Percentiles rank a stretch among this genome's conserved stretches.
Evolutionary conservation across 1,140 invertebrate genomes (phyloP).

Genomic region (Manduca sexta): DNA sequence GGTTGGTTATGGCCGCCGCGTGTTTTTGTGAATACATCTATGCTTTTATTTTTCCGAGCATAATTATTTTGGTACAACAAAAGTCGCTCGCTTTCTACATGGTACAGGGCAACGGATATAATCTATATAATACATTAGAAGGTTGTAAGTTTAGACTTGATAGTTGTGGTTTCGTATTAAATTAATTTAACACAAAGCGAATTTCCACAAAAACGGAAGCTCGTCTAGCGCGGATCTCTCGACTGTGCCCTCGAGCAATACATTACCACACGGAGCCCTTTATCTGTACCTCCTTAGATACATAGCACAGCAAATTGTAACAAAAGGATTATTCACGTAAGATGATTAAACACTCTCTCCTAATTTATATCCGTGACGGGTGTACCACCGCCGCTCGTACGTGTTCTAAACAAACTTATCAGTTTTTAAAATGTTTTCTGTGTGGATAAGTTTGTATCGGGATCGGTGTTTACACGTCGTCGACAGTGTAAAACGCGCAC

Average conservation of each 20-base stretch:
- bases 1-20: constrained; percentile 12
- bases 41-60: background rate
- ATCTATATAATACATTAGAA: background rate
- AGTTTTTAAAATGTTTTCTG: constrained; percentile 37
- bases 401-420: constrained; percentile 29
- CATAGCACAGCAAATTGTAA: constrained; percentile 32
- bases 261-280: constrained; percentile 23
- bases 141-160: background rate
- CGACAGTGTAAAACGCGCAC: constrained; percentile 8
- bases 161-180: constrained; percentile 1
- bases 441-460: constrained; percentile 30
- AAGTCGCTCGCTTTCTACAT: too few species aligned
- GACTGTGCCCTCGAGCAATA: constrained; percentile 20
- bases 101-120: background rate
- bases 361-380: constrained; percentile 35
- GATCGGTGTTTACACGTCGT: constrained; percentile 28
- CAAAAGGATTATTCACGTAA: constrained; percentile 40
- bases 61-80: constrained; percentile 2
- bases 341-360: constrained; percentile 31
- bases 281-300: constrained; percentile 23
- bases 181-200: background rate
- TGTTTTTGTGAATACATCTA: constrained; percentile 4
- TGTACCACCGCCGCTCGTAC: constrained; percentile 18
- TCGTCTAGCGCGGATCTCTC: constrained; percentile 16
- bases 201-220: constrained; percentile 19